Evolutionary conservation across 2,113 vertebrate genomes (phyloP).

Genomic region (Chloroceryle aenea): DNA sequence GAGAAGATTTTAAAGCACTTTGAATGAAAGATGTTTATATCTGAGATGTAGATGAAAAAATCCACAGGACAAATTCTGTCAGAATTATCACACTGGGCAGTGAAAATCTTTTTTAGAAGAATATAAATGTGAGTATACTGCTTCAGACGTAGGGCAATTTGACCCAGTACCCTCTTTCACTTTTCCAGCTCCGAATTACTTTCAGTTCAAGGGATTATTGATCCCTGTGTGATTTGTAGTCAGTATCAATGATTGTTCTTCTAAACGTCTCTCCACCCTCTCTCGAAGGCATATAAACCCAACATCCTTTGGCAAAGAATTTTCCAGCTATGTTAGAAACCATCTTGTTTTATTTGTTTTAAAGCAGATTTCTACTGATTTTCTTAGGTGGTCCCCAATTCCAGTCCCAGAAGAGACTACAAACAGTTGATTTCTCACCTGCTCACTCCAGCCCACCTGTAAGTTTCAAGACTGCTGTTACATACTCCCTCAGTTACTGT

Average conservation of each 20-base stretch:
- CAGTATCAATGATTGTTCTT: not conserved
- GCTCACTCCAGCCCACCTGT: not conserved
- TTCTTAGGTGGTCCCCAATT: not conserved
- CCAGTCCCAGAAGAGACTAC: not conserved
- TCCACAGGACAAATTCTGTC: not conserved
- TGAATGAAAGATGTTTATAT: not conserved
- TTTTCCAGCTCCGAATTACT: not conserved
- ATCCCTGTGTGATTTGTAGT: not conserved
- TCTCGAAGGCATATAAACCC: not conserved
- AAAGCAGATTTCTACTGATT: not conserved
- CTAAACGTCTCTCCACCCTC: not conserved
- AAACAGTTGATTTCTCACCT: not conserved
- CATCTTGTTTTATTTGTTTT: not conserved
- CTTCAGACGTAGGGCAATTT: not conserved
- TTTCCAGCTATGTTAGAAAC: not conserved
- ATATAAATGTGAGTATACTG: not conserved
- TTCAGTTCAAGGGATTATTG: not conserved
- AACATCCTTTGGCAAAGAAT: not conserved
- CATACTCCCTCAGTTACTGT: rapidly evolving
- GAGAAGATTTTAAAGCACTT: conserved; percentile 62
- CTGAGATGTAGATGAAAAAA: not conserved
- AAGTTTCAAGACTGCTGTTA: not conserved
- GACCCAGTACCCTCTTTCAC: not conserved
- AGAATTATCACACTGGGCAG: not conserved
- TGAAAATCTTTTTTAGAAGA: not conserved